These are phyloP conservation scores for Euthynnus affinis DNA, from an alignment of 2,797 vertebrate genomes.

Conservation along the genomic window DNA sequence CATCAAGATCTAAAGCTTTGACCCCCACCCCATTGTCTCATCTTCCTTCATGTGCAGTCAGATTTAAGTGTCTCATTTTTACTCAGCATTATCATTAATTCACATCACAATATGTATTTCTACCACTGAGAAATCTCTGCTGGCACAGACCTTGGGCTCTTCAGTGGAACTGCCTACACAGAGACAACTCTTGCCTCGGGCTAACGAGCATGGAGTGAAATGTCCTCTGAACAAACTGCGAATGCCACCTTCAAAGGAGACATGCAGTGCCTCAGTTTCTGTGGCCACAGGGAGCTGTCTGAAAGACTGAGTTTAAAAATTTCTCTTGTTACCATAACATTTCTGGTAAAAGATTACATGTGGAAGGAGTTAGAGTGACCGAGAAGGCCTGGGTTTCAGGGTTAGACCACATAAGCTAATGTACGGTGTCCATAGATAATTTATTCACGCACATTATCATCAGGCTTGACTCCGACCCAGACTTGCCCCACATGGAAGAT, in stretches of 20 bases:
- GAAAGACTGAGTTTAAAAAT: constrained; percentile 43
- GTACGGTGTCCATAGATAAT: constrained; percentile 3
- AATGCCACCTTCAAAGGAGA: constrained; percentile 77
- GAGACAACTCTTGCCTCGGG: constrained; percentile 49
- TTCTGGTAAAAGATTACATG: constrained; percentile 64
- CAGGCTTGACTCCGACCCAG: constrained; percentile 18
- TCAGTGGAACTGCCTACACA: constrained; percentile 35
- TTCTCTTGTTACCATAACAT: constrained; percentile 62
- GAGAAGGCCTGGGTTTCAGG: not conserved
- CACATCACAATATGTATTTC: constrained; percentile 35
- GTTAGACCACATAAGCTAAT: constrained; percentile 11
- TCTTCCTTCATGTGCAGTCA: constrained; percentile 1
- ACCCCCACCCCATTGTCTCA: constrained; percentile 9
- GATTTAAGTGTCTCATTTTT: constrained; percentile 20
- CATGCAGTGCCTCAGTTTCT: constrained; percentile 50
- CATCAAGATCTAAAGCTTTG: not conserved
- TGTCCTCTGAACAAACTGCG: constrained; percentile 59
- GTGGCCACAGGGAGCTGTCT: constrained; percentile 66
- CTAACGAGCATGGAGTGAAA: constrained; percentile 62
- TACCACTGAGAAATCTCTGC: constrained; percentile 28
- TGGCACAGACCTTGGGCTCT: constrained; percentile 18
- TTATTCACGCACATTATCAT: constrained; percentile 26
- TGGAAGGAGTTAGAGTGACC: constrained; percentile 61
- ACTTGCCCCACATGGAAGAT: constrained; percentile 45
- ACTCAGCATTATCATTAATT: constrained; percentile 16